These are phyloP conservation scores for Tragelaphus imberbis DNA, from an alignment of 2,113 vertebrate genomes.

Conservation along the genomic window DNA sequence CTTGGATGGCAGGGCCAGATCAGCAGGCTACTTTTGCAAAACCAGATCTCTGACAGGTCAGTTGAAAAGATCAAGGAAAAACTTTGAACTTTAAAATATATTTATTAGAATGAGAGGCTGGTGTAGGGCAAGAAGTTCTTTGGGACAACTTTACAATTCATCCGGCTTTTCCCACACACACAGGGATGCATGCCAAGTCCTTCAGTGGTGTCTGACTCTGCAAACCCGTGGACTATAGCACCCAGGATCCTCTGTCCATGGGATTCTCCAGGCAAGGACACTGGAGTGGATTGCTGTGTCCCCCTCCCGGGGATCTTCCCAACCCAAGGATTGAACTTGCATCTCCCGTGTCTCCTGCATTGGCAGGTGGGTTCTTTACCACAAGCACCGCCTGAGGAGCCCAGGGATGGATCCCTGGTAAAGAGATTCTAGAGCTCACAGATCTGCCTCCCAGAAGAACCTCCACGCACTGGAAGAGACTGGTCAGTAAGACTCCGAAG, in stretches of 20 bases:
- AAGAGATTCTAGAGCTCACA: not conserved
- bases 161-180: not conserved
- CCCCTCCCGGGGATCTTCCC: not conserved
- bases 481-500: not conserved
- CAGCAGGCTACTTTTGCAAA: not conserved
- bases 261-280: not conserved
- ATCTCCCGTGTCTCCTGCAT: not conserved
- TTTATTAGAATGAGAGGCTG: not conserved
- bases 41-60: not conserved
- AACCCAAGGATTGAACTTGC: not conserved
- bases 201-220: not conserved
- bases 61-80: not conserved
- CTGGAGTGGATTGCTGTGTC: rapidly evolving
- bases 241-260: not conserved
- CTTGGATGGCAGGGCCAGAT: not conserved
- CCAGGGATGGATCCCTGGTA: not conserved
- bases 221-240: rapidly evolving
- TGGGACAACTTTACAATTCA: not conserved
- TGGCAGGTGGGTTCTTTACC: not conserved
- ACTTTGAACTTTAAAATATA: not conserved
- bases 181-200: not conserved
- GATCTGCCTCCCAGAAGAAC: not conserved
- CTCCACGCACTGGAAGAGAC: not conserved
- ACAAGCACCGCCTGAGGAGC: not conserved
- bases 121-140: not conserved